Base-by-base conservation (phyloP, 2,888 invertebrate genomes). In the Zygaena filipendulae region DNA sequence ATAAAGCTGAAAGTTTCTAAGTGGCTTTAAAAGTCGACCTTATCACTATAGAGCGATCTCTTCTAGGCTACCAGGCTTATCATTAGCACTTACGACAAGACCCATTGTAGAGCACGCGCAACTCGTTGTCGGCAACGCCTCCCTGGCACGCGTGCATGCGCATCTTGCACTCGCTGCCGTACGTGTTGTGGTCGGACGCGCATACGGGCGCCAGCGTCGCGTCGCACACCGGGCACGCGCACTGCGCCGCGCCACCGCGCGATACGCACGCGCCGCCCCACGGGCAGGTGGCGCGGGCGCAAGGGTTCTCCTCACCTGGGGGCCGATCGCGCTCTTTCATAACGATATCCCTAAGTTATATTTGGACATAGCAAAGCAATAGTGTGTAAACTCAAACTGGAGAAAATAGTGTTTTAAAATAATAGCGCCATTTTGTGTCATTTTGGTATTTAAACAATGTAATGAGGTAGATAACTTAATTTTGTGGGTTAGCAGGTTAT, bases 141-240 rank as follows among this genome's bases (percentile, higher is more conserved):
- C 86, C 80, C 39, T 88, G 85, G 61, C 95, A 95, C 1, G 92
- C 90, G 49, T 91, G 87, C 69, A 89, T 87, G 23, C 88, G 82
- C 66, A 94, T 84, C 48, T 88, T 87, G 60, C 95, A 95, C 52
- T 91, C 90, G 56, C 90, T 92, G 32, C 89, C 83, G 52, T 91
- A 91, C 1, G 90, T 91, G 64, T 88, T 87, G 40, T 87, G 88
- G 53, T 90, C 90, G 32, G 87, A 87, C 9, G 88, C 90, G 49
- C 91, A 91, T 18, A 90, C 71, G 14, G 92, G 86, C 22, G 90
- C 87, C 28, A 91, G 86, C 16, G 86, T 83, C 32, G 88, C 87
- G 41, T 90, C 88, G 58, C 94, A 95, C 1, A 82, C 74, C 0
- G 87, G 87, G 50, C 90, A 90, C 10, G 84, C 83, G 59, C 90